Percentiles rank a stretch among this genome's conserved stretches.
phyloP scores from a whole-genome alignment of 2,113 vertebrate genomes.

The Chloebia gouldiae region DNA sequence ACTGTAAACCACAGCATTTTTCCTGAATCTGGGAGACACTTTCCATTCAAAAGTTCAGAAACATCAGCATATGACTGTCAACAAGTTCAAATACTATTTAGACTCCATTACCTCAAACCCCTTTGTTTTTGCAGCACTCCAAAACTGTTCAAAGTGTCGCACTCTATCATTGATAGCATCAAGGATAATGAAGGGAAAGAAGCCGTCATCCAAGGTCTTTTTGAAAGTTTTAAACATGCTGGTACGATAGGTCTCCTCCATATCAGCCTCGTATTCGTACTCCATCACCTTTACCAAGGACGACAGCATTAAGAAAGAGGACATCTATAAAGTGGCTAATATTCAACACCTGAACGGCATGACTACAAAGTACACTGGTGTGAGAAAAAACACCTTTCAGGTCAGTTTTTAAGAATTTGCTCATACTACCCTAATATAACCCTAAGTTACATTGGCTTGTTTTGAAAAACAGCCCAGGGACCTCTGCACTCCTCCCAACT shows the following conservation, averaged over 20 bases:
- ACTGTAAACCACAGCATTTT: background rate
- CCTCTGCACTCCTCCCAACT: background rate
- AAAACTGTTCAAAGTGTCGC: slow-evolving; percentile 97
- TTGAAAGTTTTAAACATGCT: slow-evolving; percentile 99
- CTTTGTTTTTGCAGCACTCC: slow-evolving; percentile 98
- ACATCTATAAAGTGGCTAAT: background rate
- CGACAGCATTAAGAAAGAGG: slow-evolving; percentile 1
- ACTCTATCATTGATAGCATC: slow-evolving; percentile 95
- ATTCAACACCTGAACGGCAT: background rate
- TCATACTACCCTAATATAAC: background rate
- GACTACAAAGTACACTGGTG: background rate
- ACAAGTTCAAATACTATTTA: background rate
- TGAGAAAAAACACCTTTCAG: background rate
- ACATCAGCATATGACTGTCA: background rate
- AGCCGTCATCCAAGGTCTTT: slow-evolving; percentile 97
- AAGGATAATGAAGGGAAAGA: slow-evolving; percentile 98
- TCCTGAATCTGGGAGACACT: background rate
- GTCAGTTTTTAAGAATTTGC: background rate
- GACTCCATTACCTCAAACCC: slow-evolving; percentile 89
- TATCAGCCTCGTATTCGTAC: slow-evolving; percentile 96
- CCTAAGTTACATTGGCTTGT: background rate
- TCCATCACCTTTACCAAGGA: slow-evolving; percentile 84
- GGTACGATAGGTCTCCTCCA: slow-evolving; percentile 95
- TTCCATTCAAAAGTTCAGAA: background rate
- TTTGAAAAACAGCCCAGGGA: background rate